Conservation (phyloP, 2,888 invertebrate species). For the Lydus trimaculatus region DNA sequence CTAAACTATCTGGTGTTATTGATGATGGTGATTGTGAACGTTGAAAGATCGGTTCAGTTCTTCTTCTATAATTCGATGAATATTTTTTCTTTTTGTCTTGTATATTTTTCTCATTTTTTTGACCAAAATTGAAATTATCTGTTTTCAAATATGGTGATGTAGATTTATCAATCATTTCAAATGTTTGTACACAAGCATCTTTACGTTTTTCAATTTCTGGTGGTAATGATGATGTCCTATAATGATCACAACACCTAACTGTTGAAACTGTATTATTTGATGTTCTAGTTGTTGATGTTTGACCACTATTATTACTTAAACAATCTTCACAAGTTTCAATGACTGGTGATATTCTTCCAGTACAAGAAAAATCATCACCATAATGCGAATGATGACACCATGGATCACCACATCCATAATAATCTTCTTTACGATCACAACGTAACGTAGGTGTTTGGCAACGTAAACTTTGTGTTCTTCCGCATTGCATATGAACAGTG, state of each 20-base stretch:
- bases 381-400: constrained; percentile 59
- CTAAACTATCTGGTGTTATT: constrained; percentile 56
- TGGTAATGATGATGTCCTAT: constrained; percentile 34
- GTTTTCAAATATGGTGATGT: constrained; percentile 55
- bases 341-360: constrained; percentile 55
- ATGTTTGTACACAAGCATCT: constrained; percentile 66
- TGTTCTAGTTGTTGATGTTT: constrained; percentile 47
- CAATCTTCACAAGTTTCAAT: constrained; percentile 60
- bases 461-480: constrained; percentile 58
- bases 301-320: constrained; percentile 39
- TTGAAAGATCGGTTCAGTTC: constrained; percentile 49
- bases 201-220: constrained; percentile 48
- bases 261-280: constrained; percentile 41
- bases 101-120: constrained; percentile 29
- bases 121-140: constrained; percentile 40
- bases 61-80: constrained; percentile 41
- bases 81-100: constrained; percentile 34
- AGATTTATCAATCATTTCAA: constrained; percentile 59
- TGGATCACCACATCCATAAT: constrained; percentile 60
- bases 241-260: constrained; percentile 54
- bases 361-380: constrained; percentile 45
- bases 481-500: constrained; percentile 42
- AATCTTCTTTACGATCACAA: constrained; percentile 43
- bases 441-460: constrained; percentile 57
- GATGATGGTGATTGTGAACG: constrained; percentile 47